A percentile compares a stretch with the other conserved stretches of the same genome.
These are phyloP conservation scores for Labroides dimidiatus DNA, from an alignment of 2,797 vertebrate genomes.

Conservation along the genomic window DNA sequence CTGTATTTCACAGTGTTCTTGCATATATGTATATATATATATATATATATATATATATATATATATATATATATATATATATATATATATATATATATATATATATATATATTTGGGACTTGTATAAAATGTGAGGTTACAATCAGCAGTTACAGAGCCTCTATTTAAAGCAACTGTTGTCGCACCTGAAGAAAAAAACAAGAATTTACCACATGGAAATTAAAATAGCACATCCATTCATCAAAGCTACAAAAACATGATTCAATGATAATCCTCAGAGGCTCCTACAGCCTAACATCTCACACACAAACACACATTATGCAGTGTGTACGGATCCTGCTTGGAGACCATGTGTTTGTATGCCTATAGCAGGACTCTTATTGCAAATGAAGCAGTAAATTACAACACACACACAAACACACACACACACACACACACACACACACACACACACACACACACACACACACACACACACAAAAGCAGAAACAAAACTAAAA, in stretches of 20 bases:
- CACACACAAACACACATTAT: not conserved
- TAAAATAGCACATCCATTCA: conserved; percentile 30
- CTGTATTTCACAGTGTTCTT: not conserved
- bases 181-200: conserved; percentile 6
- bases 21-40: no score
- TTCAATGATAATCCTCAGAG: conserved; percentile 25
- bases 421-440: no score
- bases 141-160: conserved; percentile 9
- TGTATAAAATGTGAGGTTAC: not conserved
- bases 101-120: no score
- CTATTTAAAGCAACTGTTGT: conserved; percentile 35
- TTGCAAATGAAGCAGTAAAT: conserved; percentile 2
- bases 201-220: conserved; percentile 41
- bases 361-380: no score
- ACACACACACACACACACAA: no score
- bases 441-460: no score
- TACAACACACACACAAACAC: not conserved
- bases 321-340: not conserved
- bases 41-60: no score
- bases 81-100: no score
- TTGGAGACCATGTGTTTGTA: not conserved
- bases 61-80: no score
- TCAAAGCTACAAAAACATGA: conserved; percentile 25
- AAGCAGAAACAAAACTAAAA: not conserved
- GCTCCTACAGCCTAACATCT: not conserved